phyloP scores from a whole-genome alignment of 2,113 vertebrate genomes.

The Ceyx melanurus region DNA sequence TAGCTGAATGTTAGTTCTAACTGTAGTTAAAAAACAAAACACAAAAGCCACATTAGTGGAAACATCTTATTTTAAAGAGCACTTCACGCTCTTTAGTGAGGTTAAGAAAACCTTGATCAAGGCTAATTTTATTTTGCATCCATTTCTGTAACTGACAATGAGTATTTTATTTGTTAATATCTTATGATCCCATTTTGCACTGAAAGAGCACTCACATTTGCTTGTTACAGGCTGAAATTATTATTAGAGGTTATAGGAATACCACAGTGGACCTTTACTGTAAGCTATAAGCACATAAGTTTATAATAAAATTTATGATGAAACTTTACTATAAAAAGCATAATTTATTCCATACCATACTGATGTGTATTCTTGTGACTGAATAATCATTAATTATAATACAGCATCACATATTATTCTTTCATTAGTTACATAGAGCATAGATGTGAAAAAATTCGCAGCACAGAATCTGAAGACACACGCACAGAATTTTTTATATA shows the following conservation, averaged over 20 bases:
- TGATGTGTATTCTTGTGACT: background rate
- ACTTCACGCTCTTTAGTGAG: background rate
- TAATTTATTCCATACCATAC: background rate
- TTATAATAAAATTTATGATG: background rate
- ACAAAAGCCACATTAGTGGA: background rate
- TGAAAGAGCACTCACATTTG: background rate
- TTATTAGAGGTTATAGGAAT: background rate
- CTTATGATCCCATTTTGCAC: background rate
- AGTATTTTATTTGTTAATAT: background rate
- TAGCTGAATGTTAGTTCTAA: slow-evolving; percentile 95
- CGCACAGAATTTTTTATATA: background rate
- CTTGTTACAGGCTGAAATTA: background rate
- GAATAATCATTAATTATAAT: background rate
- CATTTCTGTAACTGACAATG: background rate
- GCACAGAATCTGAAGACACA: background rate
- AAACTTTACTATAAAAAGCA: background rate
- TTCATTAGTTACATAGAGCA: background rate
- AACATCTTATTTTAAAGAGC: background rate
- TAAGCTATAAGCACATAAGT: background rate
- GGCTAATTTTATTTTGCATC: background rate
- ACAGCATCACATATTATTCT: background rate
- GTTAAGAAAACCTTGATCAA: background rate
- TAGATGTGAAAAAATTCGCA: background rate
- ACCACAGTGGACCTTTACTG: background rate
- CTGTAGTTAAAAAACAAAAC: slow-evolving; percentile 71